These are phyloP conservation scores for Opisthocomus hoazin DNA, from an alignment of 2,113 vertebrate species.

Conservation along the genomic window DNA sequence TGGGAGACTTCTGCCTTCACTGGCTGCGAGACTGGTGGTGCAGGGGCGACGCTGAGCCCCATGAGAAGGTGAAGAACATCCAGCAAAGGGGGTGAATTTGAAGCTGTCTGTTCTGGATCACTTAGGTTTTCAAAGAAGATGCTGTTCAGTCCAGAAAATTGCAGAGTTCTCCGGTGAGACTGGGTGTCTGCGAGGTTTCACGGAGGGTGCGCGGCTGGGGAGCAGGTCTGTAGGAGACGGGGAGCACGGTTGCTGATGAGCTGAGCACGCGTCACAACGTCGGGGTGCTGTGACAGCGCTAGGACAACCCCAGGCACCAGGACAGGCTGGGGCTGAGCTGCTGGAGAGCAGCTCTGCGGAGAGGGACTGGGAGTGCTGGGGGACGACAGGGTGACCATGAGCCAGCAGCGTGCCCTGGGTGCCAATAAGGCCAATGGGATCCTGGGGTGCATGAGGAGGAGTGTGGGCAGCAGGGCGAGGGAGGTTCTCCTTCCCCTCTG, in stretches of 20 bases:
- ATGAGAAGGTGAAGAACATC: neutral
- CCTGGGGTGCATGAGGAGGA: too few species aligned
- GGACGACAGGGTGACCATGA: too few species aligned
- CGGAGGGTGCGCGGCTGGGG: neutral
- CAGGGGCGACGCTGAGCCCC: neutral
- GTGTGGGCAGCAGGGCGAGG: too few species aligned
- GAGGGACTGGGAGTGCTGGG: too few species aligned
- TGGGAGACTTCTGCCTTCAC: neutral
- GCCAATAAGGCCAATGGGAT: too few species aligned
- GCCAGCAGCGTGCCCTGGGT: too few species aligned
- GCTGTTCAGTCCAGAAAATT: too few species aligned
- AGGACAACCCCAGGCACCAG: too few species aligned
- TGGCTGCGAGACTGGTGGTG: fast-evolving
- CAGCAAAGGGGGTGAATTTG: neutral
- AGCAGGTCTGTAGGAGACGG: neutral
- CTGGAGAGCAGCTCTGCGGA: too few species aligned
- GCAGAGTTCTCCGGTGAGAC: neutral
- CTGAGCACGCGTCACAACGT: too few species aligned
- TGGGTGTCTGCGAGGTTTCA: neutral
- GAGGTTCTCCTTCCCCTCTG: too few species aligned
- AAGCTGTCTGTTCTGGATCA: neutral
- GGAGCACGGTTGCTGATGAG: fast-evolving
- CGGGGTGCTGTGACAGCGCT: neutral
- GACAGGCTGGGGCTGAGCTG: too few species aligned
- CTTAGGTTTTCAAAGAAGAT: fast-evolving